Evolutionary conservation across 2,797 vertebrate genomes (phyloP), one percentile per base, ranked within the genome.

Genomic region (Xiphorhynchus erythropygius): DNA sequence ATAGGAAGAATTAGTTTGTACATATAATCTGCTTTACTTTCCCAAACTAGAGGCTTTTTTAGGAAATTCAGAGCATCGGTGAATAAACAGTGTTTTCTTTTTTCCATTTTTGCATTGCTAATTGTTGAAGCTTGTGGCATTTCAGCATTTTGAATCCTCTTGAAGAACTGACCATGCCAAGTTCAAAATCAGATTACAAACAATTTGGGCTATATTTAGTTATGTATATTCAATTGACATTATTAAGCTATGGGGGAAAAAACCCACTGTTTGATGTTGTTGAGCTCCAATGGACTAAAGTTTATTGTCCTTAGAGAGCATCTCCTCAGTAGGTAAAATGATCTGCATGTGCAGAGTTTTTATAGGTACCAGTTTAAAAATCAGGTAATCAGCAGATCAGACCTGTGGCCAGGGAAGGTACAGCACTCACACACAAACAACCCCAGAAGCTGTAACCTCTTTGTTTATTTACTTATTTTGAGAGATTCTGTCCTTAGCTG

Each of bases 11-110:
- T 93, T 94, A 93, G 69, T 91, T 32, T 37, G 57, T 84, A 41
- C 19, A 22, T 88, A 59, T 90, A 95, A 95, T 89, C 92, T 94
- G 49, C 83, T 84, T 95, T 94, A 41, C 84, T 71, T 64, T 73
- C 32, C 63, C 35, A 56, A 92, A 91, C 77, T 62, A 24, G 60
- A 22, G 4, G 57, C 22, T 81, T 46, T 53, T 59, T 82, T 23
- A 18, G 17, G 18, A 79, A 87, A 94, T 87, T 80, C 49, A 67
- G 84, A 67, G 5, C 86, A 80, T 53, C 22, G 2, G 3, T 56
- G 71, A 90, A 78, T 84, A 84, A 70, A 60, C 21, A 22, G 42
- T 47, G 32, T 50, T 83, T 85, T 83, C 23, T 67, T 60, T 24
- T 24, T 69, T 35, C 30, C 1, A 0, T 18, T 73, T 81, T 57